Base-by-base conservation (phyloP, 2,113 vertebrate species). In the Chloropsis cyanopogon region DNA sequence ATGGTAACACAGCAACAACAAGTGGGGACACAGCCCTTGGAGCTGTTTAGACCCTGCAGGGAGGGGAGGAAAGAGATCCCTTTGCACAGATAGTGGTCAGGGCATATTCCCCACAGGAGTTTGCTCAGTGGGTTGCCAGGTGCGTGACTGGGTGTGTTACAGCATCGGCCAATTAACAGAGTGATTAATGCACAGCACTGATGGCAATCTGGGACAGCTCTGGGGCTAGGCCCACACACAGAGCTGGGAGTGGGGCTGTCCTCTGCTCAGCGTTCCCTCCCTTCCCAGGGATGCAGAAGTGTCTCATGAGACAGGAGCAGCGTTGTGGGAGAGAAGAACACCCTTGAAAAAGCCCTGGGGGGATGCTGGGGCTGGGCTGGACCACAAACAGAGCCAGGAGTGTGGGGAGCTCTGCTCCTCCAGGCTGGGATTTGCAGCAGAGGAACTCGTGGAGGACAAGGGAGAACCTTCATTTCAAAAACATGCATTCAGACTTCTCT, bases 61-160 rank as follows among this genome's bases (percentile, higher is more conserved):
- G 72, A 64, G 41, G 3, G 4, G 23, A 59, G 41, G n/a, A 44
- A 35, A 46, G 19, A 25, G 7, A 33, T 4, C 7, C 31, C 7
- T 1, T 10, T 24, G 39, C 54, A 4, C 1, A 26, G 12, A 4
- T 0, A 7, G 10, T 2, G 24, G 13, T 4, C 26, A 9, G 20
- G 3, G 1, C 12, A 0, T 3, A 2, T 5, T 8, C 41, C 54
- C 5, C 0, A 7, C 15, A 9, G 39, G 5, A 28, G 4, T 2
- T 60, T 3, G 25, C 31, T 20, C 64, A 17, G 11, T 2, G 57
- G 12, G 4, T 17, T 46, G 12, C 21, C 53, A 69, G 72, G 75
- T n/a, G 47, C 4, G 54, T 3, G 44, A 11, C 31, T 37, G 81
- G 0, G 2, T 6, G n/a, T 61, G n/a, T 61, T 53, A 7, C 82